Evolutionary conservation across 2,888 invertebrate genomes (phyloP), one percentile per base, ranked within the genome.

Genomic region (Julus scandinavius): DNA sequence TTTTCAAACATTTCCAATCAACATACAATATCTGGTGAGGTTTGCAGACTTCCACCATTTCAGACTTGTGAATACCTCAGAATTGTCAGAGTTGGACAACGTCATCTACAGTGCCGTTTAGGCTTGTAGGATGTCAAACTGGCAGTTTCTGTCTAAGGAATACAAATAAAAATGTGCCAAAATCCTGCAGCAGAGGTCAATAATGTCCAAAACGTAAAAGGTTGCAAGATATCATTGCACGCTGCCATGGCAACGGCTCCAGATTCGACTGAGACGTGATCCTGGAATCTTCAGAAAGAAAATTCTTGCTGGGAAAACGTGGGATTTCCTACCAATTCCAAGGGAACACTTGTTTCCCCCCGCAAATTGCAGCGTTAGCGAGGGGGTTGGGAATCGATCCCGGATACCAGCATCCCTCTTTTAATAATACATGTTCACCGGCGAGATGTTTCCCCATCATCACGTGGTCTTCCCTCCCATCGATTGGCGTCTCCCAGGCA

Each of bases 391-490:
- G 54, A 54, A 54, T 63, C 58, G 58, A 63, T 63, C 17, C n/a
- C 58, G 58, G 6, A n/a, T 1, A 63, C 17, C 45, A 45, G 45
- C 45, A 45, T 5, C n/a, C 58, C 58, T n/a, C n/a, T n/a, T 63
- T 63, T 63, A 63, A 63, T 63, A 63, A 63, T n/a, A 6, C 58
- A 63, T 17, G 49, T 49, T 49, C 49, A 1, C 49, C 49, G 54
- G 3, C 54, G 45, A 45, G 45, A 45, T 45, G 6, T 45, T 45
- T 45, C 45, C 7, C 45, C 45, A 45, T 45, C 45, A 63, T 63
- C 58, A 54, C 54, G 54, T 54, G 54, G 54, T 63, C n/a, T n/a
- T n/a, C 58, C 58, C 58, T 63, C 58, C 58, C 58, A 63, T 63
- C 58, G 58, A 63, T 63, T n/a, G 58, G n/a, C 58, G 17, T 54